Evolutionary conservation across 2,888 invertebrate genomes (phyloP).

Genomic region (Ptychoptera albimana): DNA sequence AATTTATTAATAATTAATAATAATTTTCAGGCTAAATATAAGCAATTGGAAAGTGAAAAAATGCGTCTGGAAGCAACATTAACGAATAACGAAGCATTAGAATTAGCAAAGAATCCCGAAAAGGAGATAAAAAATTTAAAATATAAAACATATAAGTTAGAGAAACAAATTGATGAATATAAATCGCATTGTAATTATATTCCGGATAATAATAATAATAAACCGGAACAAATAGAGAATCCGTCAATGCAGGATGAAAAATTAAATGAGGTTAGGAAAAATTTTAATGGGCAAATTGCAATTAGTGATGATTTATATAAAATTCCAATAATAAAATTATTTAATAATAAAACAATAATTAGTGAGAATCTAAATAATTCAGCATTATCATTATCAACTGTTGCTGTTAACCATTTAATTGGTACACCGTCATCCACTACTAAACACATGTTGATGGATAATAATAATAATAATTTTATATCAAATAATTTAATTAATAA

Average conservation of each 20-base stretch:
- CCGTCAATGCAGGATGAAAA: slow-evolving; percentile 2
- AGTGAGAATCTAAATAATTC: slow-evolving; percentile 1
- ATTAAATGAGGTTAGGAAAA: slow-evolving; percentile 16
- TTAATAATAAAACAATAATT: slow-evolving; percentile 13
- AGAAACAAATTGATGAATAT: slow-evolving; percentile 12
- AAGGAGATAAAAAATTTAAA: slow-evolving; percentile 6
- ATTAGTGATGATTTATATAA: slow-evolving; percentile 30
- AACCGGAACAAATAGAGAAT: slow-evolving; percentile 5
- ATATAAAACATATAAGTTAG: slow-evolving; percentile 11
- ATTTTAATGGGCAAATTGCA: slow-evolving; percentile 26
- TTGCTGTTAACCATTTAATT: neutral
- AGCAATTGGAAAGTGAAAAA: slow-evolving; percentile 19
- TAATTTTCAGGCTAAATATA: slow-evolving; percentile 20
- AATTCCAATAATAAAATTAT: slow-evolving; percentile 25
- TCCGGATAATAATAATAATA: slow-evolving; percentile 6
- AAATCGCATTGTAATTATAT: slow-evolving; percentile 13
- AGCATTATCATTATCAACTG: too few relatives aligned
- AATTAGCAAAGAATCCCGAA: slow-evolving; percentile 1
- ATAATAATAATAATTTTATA: neutral
- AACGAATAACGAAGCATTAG: neutral
- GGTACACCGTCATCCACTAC: neutral
- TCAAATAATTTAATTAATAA: too few relatives aligned
- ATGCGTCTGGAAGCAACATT: slow-evolving; percentile 21
- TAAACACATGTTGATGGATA: slow-evolving; percentile 6
- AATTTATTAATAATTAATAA: neutral